Evolutionary conservation across 2,113 vertebrate genomes (phyloP).

Genomic region (Perccottus glenii): DNA sequence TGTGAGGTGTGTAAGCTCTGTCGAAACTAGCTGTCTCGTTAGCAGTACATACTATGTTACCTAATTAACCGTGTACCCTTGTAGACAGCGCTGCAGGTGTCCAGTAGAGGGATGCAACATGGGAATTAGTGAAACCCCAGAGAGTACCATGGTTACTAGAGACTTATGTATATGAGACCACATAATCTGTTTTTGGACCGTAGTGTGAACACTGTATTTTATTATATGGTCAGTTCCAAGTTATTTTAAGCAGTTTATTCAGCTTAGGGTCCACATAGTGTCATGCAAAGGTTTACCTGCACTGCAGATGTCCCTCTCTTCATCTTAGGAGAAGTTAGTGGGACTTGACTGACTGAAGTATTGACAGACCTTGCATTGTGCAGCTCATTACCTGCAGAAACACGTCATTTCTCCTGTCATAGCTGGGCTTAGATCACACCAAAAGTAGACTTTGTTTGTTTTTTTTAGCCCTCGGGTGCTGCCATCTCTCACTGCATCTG

Average conservation of each 20-base stretch:
- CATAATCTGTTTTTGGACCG: too few relatives aligned
- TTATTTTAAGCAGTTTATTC: neutral
- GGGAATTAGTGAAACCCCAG: neutral
- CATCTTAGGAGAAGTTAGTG: neutral
- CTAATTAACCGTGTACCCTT: conserved; percentile 2
- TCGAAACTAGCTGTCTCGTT: conserved; percentile 1
- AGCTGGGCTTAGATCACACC: neutral
- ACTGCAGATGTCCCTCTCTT: neutral
- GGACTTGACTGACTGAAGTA: neutral
- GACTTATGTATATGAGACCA: neutral
- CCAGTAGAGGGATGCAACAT: neutral
- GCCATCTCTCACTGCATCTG: conserved; percentile 4
- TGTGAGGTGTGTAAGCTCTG: neutral
- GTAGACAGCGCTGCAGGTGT: conserved; percentile 10
- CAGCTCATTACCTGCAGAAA: neutral
- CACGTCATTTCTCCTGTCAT: neutral
- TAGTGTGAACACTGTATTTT: too few relatives aligned
- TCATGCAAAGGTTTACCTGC: neutral
- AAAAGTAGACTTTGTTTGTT: neutral
- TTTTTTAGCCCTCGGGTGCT: neutral
- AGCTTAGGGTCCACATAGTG: neutral
- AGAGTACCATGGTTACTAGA: conserved; percentile 3
- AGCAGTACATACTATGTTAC: neutral
- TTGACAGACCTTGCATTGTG: neutral
- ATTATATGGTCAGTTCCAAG: neutral